phyloP scores from a whole-genome alignment of 1,140 invertebrate species.

The Microplitis mediator region DNA sequence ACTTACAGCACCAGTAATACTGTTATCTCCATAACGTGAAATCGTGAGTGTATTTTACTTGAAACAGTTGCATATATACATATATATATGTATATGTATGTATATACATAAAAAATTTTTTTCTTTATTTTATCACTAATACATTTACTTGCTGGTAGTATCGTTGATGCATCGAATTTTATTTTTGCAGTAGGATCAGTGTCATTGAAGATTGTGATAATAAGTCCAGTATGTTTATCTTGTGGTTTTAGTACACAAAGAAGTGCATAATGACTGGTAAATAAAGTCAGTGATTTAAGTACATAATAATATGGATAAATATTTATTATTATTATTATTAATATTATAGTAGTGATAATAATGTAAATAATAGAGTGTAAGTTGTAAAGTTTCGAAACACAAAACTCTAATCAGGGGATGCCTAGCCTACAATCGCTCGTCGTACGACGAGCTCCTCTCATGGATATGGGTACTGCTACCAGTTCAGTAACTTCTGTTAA shows the following conservation, averaged over 20 bases:
- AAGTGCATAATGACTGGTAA: too few relatives aligned
- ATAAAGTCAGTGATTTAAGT: too few relatives aligned
- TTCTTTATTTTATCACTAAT: too few relatives aligned
- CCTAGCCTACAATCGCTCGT: constrained; percentile 63
- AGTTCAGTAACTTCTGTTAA: constrained; percentile 56
- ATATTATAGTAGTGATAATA: neutral
- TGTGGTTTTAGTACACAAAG: too few relatives aligned
- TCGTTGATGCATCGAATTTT: too few relatives aligned
- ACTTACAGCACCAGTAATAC: neutral
- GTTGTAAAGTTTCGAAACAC: constrained; percentile 29
- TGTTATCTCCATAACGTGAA: constrained; percentile 8
- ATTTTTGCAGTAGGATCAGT: too few relatives aligned
- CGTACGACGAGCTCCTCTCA: constrained; percentile 59
- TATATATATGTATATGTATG: neutral
- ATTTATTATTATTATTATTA: neutral
- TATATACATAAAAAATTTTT: too few relatives aligned
- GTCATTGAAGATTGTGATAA: too few relatives aligned
- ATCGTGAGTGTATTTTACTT: neutral
- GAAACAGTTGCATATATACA: neutral
- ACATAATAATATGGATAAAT: too few relatives aligned
- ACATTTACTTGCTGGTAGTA: too few relatives aligned
- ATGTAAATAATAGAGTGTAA: neutral
- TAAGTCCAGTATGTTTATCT: too few relatives aligned
- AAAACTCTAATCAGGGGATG: constrained; percentile 55
- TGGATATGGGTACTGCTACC: constrained; percentile 59